Evolutionary conservation across 1,140 invertebrate genomes (phyloP), one percentile per base, ranked within the genome.

Genomic region (Rhizoglyphus robini): DNA sequence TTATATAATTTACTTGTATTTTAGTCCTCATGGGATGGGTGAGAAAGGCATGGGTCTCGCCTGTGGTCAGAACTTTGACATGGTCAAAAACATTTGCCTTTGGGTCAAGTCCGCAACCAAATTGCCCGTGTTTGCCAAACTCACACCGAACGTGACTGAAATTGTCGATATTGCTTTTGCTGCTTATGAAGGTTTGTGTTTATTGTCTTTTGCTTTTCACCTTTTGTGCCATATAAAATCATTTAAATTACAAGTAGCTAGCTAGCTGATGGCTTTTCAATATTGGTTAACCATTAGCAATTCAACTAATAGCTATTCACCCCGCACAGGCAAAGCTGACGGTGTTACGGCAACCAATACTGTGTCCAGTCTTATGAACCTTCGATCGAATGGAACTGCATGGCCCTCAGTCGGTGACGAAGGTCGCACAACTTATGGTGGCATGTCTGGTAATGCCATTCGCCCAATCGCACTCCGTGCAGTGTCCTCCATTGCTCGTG

Each of bases 341-440:
- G 96, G 96, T 20, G 93, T 97, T 0, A 93, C 95, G 0, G 92
- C 92, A 0, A 97, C 96, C 41, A 99, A 99, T 76, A 99, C 96
- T 0, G 88, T 99, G 0, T 90, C 80, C 48, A 90, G 91, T 1
- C 75, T 99, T 49, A 98, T 98, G 93, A 82, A 85, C 8, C 71
- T 99, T 0, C 84, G 83, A 71, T 78, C 82, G 1, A 82, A 92
- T 74, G 88, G 82, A 0, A 82, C 79, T 0, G 85, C 95, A 0
- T 98, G 95, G 95, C 95, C 96, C 4, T 82, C 83, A 38, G 83
- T 99, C 36, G 95, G 94, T 23, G 73, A 76, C 31, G 81, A 80
- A 68, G 86, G 87, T 75, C 76, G 79, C 31, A 97, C 94, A 5
- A 98, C 94, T 0, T 98, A 96, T 74, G 96, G 96, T 18, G 95